Conservation (phyloP, 2,888 invertebrate species). For the Cynaeus angustus region DNA sequence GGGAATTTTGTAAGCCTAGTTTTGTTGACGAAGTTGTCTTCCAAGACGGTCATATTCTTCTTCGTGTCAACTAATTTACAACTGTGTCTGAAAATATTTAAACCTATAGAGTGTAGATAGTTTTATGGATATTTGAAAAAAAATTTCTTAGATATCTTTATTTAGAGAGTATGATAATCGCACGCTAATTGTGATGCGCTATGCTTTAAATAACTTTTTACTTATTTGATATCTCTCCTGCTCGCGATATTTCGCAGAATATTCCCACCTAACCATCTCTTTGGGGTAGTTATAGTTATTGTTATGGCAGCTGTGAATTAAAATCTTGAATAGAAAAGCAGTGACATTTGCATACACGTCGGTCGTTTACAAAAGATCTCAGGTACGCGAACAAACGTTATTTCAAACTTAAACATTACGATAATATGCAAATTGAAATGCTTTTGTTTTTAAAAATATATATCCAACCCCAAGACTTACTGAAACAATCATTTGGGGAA, state of each 20-base stretch:
- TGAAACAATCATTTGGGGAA: constrained; percentile 2
- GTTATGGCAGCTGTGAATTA: constrained; percentile 61
- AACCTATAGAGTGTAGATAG: no score
- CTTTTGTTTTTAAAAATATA: constrained; percentile 38
- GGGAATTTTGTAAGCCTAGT: no score
- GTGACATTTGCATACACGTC: constrained; percentile 57
- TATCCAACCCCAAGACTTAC: constrained; percentile 5
- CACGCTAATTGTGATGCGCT: no score
- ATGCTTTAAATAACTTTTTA: no score
- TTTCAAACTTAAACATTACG: constrained; percentile 59
- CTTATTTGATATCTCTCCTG: not conserved
- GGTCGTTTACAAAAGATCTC: constrained; percentile 56
- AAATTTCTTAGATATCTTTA: no score
- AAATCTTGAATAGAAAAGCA: constrained; percentile 56
- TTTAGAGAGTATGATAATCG: no score
- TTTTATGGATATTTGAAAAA: no score
- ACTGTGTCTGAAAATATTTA: no score
- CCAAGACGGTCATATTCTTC: no score
- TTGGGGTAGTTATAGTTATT: constrained; percentile 51
- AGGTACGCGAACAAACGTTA: constrained; percentile 58
- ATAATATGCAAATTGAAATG: constrained; percentile 59
- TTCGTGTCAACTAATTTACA: no score
- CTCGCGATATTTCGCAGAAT: constrained; percentile 15
- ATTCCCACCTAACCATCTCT: constrained; percentile 38
- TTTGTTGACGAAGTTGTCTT: no score